A percentile compares a stretch with the other conserved stretches of the same genome.
Evolutionary conservation across 2,888 invertebrate genomes (phyloP).

Genomic region (Pseudococcus jackbeardsleyi): DNA sequence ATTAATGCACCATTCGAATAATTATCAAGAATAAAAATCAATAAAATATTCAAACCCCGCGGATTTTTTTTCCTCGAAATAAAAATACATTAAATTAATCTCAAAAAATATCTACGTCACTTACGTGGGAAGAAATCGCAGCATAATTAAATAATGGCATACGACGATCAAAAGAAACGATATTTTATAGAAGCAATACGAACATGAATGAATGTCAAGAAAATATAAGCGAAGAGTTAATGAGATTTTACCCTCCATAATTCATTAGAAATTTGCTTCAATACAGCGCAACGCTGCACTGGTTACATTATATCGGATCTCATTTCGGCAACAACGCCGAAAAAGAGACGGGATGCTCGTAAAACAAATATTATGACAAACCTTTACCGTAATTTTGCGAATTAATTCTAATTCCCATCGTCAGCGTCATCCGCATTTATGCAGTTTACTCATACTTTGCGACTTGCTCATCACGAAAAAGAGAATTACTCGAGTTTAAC

Average conservation of each 20-base stretch:
- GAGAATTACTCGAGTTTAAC: too few relatives aligned
- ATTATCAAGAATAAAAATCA: too few relatives aligned
- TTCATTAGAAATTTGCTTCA: background rate
- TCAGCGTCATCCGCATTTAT: background rate
- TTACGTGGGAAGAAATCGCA: background rate
- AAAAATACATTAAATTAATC: background rate
- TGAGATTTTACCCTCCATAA: background rate
- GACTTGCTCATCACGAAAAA: background rate
- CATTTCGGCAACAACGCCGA: background rate
- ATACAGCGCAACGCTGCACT: background rate
- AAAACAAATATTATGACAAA: conserved; percentile 24
- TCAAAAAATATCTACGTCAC: background rate
- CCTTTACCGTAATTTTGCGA: background rate
- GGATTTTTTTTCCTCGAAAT: background rate
- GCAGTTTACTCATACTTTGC: background rate
- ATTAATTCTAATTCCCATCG: background rate
- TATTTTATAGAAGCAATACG: background rate
- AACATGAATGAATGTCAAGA: conserved; percentile 11
- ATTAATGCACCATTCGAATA: too few relatives aligned
- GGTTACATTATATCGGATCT: background rate
- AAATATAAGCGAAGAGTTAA: background rate
- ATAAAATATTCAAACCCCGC: too few relatives aligned
- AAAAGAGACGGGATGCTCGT: background rate
- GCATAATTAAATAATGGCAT: background rate
- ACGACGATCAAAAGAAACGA: background rate